Evolutionary conservation across 2,888 invertebrate genomes (phyloP), one percentile per base, ranked within the genome.

Genomic region (Exephanes ischioxanthus): DNA sequence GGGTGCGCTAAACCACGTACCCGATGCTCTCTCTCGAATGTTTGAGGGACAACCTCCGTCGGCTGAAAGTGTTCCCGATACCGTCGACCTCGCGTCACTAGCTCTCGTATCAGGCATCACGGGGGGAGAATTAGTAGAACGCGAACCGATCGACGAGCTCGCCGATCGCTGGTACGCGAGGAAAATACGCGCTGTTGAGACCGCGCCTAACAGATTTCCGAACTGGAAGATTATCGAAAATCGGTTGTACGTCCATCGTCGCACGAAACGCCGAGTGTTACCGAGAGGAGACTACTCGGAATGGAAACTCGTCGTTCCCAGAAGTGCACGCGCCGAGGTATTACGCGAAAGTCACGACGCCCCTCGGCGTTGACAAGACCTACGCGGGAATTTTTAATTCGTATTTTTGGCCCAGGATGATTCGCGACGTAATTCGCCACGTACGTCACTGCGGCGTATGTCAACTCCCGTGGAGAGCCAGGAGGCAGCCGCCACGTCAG

Each of bases 381-480:
- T 86, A 70, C 6, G 58, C 75, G 0, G 61, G 89, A 9, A 48
- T 86, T 7, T 14, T 72, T 0, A 2, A 51, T 3, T 30, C 63
- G 14, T 90, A 83, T 53, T 90, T 87, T 61, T 90, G 89, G 89
- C 89, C 90, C 0, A 53, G 77, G 14, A 86, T 88, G 81, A 68
- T 63, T 51, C 19, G 53, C n/a, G 87, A 88, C 26, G 66, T 88
- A 0, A 75, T 73, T 0, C 45, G 53, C 0, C 88, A 75, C 30
- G 86, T 90, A 0, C 14, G 73, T 7, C 37, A 30, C 0, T 90
- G 89, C 51, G 4, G 45, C 2, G 41, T 66, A 0, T 90, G 89
- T 30, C 87, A 87, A 26, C 22, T 9, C 0, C 48, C 66, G 87
- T 9, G n/a, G n/a, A n/a, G n/a, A n/a, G n/a, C n/a, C n/a, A n/a